Evolutionary conservation across 2,888 invertebrate species (phyloP).

Genomic region (Agriotes lineatus): DNA sequence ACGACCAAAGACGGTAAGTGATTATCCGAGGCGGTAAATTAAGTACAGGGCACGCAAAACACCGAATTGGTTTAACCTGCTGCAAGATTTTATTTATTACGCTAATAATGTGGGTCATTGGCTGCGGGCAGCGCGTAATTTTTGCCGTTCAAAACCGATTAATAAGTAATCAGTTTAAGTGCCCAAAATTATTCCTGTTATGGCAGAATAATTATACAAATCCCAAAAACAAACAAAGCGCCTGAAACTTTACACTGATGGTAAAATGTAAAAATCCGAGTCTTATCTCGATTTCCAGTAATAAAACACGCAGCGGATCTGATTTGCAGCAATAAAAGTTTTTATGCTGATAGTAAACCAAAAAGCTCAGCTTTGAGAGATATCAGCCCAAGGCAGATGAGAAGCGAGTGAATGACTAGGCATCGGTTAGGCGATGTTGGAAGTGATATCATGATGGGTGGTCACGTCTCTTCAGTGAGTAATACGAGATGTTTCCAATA

Average conservation of each 20-base stretch:
- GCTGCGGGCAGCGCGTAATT: slow-evolving; percentile 12
- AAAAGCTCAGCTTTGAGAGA: no score
- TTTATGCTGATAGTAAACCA: no score
- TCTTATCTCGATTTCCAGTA: no score
- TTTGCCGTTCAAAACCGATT: slow-evolving; percentile 2
- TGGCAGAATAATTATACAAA: slow-evolving; percentile 9
- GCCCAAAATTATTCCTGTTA: slow-evolving; percentile 10
- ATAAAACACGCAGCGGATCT: no score
- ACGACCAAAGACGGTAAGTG: background rate
- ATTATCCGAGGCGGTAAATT: slow-evolving; percentile 21
- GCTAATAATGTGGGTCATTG: slow-evolving; percentile 22
- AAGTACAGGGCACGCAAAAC: slow-evolving; percentile 22
- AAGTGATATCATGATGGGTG: slow-evolving; percentile 24
- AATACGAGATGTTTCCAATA: slow-evolving; percentile 33
- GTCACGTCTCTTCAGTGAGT: slow-evolving; percentile 21
- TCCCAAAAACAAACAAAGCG: no score
- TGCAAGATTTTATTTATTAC: slow-evolving; percentile 26
- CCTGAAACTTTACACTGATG: no score
- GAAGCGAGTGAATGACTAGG: background rate
- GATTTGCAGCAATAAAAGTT: no score
- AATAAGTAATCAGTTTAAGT: slow-evolving; percentile 14
- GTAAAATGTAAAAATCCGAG: no score
- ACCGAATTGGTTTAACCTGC: slow-evolving; percentile 26
- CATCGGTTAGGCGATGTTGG: background rate
- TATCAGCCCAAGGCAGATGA: no score